Evolutionary conservation across 2,797 vertebrate species (phyloP).

Genomic region (Gadopsis bispinosus): DNA sequence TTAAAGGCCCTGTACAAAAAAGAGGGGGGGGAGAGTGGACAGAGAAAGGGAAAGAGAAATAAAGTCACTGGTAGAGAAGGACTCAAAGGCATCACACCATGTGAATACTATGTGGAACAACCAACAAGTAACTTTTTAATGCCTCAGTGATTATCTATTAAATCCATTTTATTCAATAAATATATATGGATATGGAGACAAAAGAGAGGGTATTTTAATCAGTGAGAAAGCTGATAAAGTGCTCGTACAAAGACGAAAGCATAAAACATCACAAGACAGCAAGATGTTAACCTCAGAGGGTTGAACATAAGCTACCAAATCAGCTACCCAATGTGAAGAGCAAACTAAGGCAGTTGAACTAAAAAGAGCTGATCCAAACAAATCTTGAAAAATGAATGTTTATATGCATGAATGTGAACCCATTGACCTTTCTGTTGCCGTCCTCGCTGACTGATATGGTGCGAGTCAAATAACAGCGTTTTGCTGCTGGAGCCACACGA

Average conservation of each 20-base stretch:
- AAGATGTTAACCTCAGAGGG: not conserved
- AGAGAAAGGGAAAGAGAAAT: not conserved
- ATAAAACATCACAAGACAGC: not conserved
- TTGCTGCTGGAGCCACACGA: conserved; percentile 35
- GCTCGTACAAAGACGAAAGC: not conserved
- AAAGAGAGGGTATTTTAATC: not conserved
- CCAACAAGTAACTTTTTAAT: not conserved
- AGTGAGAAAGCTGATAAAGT: not conserved
- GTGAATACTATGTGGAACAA: not conserved
- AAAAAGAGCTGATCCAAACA: conserved; percentile 45
- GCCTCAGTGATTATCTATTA: too few species aligned
- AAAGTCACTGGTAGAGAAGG: not conserved
- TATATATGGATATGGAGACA: not conserved
- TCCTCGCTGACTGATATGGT: conserved; percentile 27
- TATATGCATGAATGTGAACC: conserved; percentile 38
- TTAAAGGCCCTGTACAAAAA: not conserved
- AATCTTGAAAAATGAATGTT: conserved; percentile 60
- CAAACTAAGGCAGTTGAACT: not conserved
- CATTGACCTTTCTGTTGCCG: conserved; percentile 27
- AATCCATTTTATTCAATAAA: not conserved
- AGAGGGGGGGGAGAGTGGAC: not conserved
- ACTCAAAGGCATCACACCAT: not conserved
- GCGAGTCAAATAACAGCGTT: conserved; percentile 23
- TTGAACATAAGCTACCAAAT: conserved; percentile 9
- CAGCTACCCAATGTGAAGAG: not conserved